phyloP scores from a whole-genome alignment of 2,888 invertebrate species.

The Mystacides longicornis region DNA sequence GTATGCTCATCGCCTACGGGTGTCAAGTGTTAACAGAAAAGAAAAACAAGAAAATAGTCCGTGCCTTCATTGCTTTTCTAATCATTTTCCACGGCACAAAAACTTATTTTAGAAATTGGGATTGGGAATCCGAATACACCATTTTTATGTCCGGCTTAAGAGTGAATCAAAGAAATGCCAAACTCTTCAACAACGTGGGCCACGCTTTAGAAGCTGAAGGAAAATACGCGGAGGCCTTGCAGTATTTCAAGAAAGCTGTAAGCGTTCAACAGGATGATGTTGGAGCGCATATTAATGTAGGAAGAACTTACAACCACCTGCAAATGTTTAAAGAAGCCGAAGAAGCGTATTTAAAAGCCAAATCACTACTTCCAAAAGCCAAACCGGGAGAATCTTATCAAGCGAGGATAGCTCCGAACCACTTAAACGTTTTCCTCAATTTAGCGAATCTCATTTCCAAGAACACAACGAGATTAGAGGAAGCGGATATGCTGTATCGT shows the following conservation, averaged over 20 bases:
- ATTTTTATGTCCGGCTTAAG: slow-evolving; percentile 88
- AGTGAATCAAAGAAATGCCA: slow-evolving; percentile 86
- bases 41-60: slow-evolving; percentile 57
- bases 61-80: slow-evolving; percentile 58
- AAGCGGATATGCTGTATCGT: slow-evolving; percentile 88
- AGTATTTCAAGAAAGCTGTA: slow-evolving; percentile 88
- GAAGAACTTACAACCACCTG: slow-evolving; percentile 87
- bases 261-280: slow-evolving; percentile 93
- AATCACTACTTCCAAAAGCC: slow-evolving; percentile 81
- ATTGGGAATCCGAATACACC: slow-evolving; percentile 90
- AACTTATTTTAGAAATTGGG: slow-evolving; percentile 81
- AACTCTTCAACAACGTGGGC: slow-evolving; percentile 94
- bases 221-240: slow-evolving; percentile 67
- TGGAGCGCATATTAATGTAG: slow-evolving; percentile 95
- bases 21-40: slow-evolving; percentile 63
- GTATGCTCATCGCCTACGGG: slow-evolving; percentile 83
- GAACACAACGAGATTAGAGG: slow-evolving; percentile 83
- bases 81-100: slow-evolving; percentile 75
- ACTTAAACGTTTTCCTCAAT: slow-evolving; percentile 92
- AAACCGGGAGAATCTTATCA: slow-evolving; percentile 93
- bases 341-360: slow-evolving; percentile 84
- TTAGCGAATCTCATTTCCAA: slow-evolving; percentile 90
- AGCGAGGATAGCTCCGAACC: slow-evolving; percentile 91
- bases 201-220: slow-evolving; percentile 81
- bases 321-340: slow-evolving; percentile 86